These are phyloP conservation scores for Octodonta nipae DNA, from an alignment of 2,888 invertebrate species.

Conservation along the genomic window DNA sequence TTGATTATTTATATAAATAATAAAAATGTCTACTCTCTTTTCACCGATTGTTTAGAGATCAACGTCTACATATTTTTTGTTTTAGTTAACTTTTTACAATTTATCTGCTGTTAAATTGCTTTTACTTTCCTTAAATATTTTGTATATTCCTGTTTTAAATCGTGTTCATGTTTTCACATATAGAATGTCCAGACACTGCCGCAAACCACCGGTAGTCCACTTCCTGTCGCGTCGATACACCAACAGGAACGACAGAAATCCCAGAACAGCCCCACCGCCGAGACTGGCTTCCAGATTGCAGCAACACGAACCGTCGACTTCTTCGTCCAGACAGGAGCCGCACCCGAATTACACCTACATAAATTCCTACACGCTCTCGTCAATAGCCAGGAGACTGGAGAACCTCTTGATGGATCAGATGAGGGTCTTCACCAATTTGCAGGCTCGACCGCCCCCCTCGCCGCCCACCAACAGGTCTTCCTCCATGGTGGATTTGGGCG, in stretches of 20 bases:
- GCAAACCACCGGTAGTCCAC: constrained; percentile 20
- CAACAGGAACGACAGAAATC: constrained; percentile 16
- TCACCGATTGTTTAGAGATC: too few species aligned
- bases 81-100: constrained; percentile 1
- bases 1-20: too few species aligned
- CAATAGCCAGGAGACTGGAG: constrained; percentile 22
- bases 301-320: constrained; percentile 1
- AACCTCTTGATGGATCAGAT: constrained; percentile 21
- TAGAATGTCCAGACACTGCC: constrained; percentile 23
- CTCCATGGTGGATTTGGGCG: constrained; percentile 22
- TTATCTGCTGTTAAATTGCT: background rate
- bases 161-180: too few species aligned
- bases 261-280: constrained; percentile 5
- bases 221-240: constrained; percentile 23
- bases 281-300: background rate
- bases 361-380: constrained; percentile 16
- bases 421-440: constrained; percentile 17
- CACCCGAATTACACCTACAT: constrained; percentile 17
- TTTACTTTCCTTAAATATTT: background rate
- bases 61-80: too few species aligned
- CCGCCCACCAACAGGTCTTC: constrained; percentile 9
- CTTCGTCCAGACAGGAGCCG: constrained; percentile 6
- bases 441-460: constrained; percentile 11
- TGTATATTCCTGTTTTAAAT: too few species aligned
- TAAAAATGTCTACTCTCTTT: too few species aligned